These are phyloP conservation scores for Alligator sinensis DNA, from an alignment of 2,113 vertebrate genomes.

Conservation along the genomic window DNA sequence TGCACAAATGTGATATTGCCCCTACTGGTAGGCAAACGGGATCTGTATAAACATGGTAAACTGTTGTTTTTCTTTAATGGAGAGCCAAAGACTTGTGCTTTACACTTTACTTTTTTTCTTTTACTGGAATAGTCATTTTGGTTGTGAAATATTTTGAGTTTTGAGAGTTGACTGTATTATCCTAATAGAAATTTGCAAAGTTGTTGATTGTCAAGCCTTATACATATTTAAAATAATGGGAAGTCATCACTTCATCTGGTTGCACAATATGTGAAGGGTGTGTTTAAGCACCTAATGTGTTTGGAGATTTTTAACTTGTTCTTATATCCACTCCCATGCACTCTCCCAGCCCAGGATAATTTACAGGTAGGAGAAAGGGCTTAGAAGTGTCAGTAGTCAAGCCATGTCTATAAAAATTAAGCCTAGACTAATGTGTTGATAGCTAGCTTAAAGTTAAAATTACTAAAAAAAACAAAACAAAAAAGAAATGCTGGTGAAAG, in stretches of 20 bases:
- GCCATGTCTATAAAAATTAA: slow-evolving; percentile 34
- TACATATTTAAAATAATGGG: slow-evolving; percentile 64
- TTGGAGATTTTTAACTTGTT: slow-evolving; percentile 43
- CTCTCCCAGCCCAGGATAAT: slow-evolving; percentile 39
- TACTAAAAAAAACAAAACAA: neutral
- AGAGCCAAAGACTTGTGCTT: slow-evolving; percentile 88
- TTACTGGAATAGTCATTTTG: slow-evolving; percentile 68
- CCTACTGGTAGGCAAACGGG: slow-evolving; percentile 87
- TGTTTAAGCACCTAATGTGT: slow-evolving; percentile 45
- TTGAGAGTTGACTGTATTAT: slow-evolving; percentile 77
- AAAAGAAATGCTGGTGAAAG: neutral
- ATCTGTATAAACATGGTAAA: slow-evolving; percentile 81
- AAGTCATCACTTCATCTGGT: slow-evolving; percentile 61
- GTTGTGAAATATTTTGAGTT: slow-evolving; percentile 69
- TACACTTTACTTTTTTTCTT: slow-evolving; percentile 69
- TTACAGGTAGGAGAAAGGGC: slow-evolving; percentile 53
- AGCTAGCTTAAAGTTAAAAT: slow-evolving; percentile 32
- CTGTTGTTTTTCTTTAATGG: slow-evolving; percentile 81
- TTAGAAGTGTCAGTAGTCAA: neutral
- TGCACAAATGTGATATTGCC: slow-evolving; percentile 87
- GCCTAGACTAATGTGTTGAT: slow-evolving; percentile 28
- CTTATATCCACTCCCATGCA: slow-evolving; percentile 17
- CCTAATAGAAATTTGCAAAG: slow-evolving; percentile 62
- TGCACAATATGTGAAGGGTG: slow-evolving; percentile 39
- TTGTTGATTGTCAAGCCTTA: slow-evolving; percentile 75